Conservation (phyloP, 2,888 invertebrate species). For the Andrena chrysosceles region DNA sequence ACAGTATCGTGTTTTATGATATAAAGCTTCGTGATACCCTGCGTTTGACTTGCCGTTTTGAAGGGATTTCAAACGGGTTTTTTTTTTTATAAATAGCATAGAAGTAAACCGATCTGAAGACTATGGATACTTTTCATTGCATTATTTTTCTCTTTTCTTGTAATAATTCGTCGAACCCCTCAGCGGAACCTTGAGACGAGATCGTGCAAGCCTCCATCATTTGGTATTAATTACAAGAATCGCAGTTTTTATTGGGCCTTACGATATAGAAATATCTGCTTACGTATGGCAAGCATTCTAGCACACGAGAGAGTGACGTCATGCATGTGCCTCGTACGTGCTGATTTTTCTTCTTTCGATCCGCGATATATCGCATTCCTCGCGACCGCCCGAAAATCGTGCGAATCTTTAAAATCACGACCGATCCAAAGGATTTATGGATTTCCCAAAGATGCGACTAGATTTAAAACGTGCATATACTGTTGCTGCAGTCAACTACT, state of each 20-base stretch:
- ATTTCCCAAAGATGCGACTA: background rate
- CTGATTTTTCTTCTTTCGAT: conserved; percentile 62
- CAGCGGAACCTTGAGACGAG: background rate
- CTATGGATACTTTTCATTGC: background rate
- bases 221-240: conserved; percentile 49
- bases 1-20: too few relatives aligned
- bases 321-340: conserved; percentile 59
- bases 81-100: background rate
- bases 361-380: conserved; percentile 51
- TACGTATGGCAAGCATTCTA: conserved; percentile 64
- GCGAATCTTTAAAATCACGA: conserved; percentile 16
- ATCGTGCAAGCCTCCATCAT: background rate
- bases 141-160: background rate
- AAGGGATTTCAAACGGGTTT: background rate
- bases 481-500: background rate
- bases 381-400: conserved; percentile 38
- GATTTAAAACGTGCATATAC: background rate
- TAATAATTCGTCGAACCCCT: background rate
- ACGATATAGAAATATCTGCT: conserved; percentile 66
- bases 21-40: background rate
- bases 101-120: background rate
- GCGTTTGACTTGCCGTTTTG: too few relatives aligned
- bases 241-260: conserved; percentile 44
- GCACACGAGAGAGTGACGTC: conserved; percentile 63
- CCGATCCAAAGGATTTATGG: background rate